phyloP scores from a whole-genome alignment of 2,888 invertebrate species.

The Venusia cambrica region DNA sequence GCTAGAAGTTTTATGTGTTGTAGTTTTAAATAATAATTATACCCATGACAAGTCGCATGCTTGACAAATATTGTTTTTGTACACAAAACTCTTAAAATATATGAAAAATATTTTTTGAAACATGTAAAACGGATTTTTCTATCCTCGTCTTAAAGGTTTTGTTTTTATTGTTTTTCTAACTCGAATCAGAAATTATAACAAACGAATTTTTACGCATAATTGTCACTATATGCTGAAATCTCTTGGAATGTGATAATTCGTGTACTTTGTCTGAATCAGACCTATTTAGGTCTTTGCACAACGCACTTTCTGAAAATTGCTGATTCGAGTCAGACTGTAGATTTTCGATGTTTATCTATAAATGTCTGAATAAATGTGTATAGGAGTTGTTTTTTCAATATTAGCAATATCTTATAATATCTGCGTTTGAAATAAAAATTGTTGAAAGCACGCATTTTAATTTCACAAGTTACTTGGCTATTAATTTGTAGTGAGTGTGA shows the following conservation, averaged over 20 bases:
- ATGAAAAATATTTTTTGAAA: slow-evolving; percentile 68
- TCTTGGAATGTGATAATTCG: too few relatives aligned
- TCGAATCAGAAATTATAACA: slow-evolving; percentile 28
- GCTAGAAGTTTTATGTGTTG: slow-evolving; percentile 73
- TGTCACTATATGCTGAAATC: too few relatives aligned
- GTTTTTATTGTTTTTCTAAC: slow-evolving; percentile 31
- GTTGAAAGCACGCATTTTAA: slow-evolving; percentile 12
- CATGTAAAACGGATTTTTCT: slow-evolving; percentile 58
- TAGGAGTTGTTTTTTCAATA: slow-evolving; percentile 32
- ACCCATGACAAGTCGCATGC: slow-evolving; percentile 41
- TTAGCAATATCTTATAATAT: slow-evolving; percentile 58
- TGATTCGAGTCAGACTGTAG: slow-evolving; percentile 38
- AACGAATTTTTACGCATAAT: neutral
- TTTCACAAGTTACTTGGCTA: neutral
- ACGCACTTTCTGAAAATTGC: slow-evolving; percentile 21
- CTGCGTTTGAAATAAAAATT: slow-evolving; percentile 52
- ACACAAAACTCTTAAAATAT: slow-evolving; percentile 48
- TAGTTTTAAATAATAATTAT: slow-evolving; percentile 45
- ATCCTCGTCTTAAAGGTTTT: slow-evolving; percentile 46
- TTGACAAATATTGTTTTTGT: slow-evolving; percentile 53
- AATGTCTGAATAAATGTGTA: slow-evolving; percentile 37
- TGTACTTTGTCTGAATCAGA: too few relatives aligned
- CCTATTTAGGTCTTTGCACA: neutral
- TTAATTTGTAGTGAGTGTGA: neutral
- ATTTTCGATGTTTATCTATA: slow-evolving; percentile 38